phyloP scores from a whole-genome alignment of 2,797 vertebrate genomes.

The Anas flavirostris region DNA sequence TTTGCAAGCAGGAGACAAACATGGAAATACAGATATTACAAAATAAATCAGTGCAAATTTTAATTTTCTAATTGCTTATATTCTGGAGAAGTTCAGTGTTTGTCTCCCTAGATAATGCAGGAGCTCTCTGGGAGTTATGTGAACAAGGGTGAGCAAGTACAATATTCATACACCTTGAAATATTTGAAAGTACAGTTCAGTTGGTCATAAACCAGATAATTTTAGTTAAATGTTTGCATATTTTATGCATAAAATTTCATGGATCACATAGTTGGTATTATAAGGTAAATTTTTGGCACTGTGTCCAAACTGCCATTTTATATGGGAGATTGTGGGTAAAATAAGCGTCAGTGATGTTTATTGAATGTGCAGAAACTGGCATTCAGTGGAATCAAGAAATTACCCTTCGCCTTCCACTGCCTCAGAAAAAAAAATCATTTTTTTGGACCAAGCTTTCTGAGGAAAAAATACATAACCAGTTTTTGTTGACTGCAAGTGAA shows the following conservation, averaged over 20 bases:
- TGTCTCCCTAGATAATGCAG: neutral
- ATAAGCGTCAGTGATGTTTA: neutral
- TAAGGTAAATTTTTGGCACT: neutral
- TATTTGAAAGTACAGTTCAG: neutral
- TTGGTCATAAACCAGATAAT: neutral
- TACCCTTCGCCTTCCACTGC: neutral
- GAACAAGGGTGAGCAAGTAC: neutral
- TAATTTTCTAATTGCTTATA: neutral
- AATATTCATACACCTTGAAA: neutral
- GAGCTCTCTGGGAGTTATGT: neutral
- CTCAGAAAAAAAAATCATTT: neutral
- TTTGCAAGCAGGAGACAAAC: neutral
- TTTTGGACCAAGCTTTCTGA: neutral
- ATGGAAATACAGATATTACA: neutral
- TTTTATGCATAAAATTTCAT: neutral
- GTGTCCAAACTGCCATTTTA: neutral
- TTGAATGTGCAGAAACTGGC: neutral
- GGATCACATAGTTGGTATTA: neutral
- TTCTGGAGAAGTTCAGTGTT: neutral
- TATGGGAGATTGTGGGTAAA: neutral
- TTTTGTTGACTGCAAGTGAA: neutral
- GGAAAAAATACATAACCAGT: neutral
- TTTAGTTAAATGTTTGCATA: neutral
- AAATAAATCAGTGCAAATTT: neutral
- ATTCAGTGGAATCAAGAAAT: neutral